Evolutionary conservation across 2,888 invertebrate species (phyloP).

Genomic region (Drosophila nr. perissopoda): DNA sequence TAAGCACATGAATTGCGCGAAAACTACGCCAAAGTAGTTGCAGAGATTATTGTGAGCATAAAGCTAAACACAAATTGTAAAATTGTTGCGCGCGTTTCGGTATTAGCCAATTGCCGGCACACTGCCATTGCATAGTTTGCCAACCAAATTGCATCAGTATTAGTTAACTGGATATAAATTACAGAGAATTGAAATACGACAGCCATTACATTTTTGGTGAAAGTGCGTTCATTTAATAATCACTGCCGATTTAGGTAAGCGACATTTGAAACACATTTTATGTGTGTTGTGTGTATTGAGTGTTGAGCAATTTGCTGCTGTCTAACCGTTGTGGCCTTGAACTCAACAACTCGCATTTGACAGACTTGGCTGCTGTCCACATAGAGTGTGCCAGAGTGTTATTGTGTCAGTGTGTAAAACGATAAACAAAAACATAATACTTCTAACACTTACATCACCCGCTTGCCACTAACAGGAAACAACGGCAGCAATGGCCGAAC

Average conservation of each 20-base stretch:
- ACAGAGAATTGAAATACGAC: slow-evolving; percentile 15
- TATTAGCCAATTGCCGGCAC: slow-evolving; percentile 34
- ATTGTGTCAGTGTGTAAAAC: slow-evolving; percentile 26
- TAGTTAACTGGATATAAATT: slow-evolving; percentile 41
- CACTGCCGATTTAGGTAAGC: slow-evolving; percentile 42
- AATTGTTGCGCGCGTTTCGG: neutral
- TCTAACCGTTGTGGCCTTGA: slow-evolving; percentile 69
- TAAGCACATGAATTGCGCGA: slow-evolving; percentile 5
- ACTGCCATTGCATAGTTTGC: slow-evolving; percentile 45
- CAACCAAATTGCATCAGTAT: slow-evolving; percentile 63
- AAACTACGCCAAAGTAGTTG: neutral
- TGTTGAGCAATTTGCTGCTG: slow-evolving; percentile 65
- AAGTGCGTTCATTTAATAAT: slow-evolving; percentile 11
- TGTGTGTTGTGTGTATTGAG: neutral
- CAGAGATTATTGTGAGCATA: slow-evolving; percentile 9
- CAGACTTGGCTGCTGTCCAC: slow-evolving; percentile 69
- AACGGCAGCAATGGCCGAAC: slow-evolving; percentile 71
- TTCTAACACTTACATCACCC: slow-evolving; percentile 31
- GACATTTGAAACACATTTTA: slow-evolving; percentile 19
- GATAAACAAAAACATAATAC: slow-evolving; percentile 12
- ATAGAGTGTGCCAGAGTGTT: neutral
- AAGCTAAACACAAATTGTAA: neutral
- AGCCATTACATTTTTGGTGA: slow-evolving; percentile 1
- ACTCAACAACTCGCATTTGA: slow-evolving; percentile 41
- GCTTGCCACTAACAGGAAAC: slow-evolving; percentile 5